Conservation (phyloP, 2,888 invertebrate species). For the Suillia variegata region DNA sequence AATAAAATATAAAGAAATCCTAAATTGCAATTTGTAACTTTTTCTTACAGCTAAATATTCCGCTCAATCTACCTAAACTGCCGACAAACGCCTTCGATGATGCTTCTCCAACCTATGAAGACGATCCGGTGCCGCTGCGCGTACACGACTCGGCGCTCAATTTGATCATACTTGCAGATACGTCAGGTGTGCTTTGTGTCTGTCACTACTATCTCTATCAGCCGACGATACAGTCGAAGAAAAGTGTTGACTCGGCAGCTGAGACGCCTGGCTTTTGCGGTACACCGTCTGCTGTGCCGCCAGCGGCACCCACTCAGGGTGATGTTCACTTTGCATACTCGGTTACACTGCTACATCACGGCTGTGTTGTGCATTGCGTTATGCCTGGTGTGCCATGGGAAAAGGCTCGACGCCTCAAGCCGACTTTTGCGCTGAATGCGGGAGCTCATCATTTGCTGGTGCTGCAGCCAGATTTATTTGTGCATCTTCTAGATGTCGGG, state of each 20-base stretch:
- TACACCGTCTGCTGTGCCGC: conserved; percentile 25
- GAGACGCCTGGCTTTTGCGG: conserved; percentile 25
- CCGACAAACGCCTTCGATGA: conserved; percentile 64
- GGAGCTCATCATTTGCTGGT: conserved; percentile 81
- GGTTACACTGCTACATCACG: conserved; percentile 80
- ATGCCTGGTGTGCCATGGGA: conserved; percentile 82
- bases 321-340: conserved; percentile 84
- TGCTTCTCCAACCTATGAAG: conserved; percentile 71
- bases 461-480: conserved; percentile 81
- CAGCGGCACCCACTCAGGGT: conserved; percentile 38
- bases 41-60: conserved; percentile 75
- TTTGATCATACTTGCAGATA: conserved; percentile 77
- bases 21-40: too few species aligned
- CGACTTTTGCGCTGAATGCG: conserved; percentile 77
- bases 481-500: conserved; percentile 84
- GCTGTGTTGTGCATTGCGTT: conserved; percentile 81
- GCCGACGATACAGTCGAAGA: conserved; percentile 65
- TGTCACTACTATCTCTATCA: conserved; percentile 87
- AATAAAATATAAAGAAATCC: too few species aligned
- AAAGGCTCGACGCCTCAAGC: conserved; percentile 75
- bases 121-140: conserved; percentile 78
- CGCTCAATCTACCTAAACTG: conserved; percentile 77
- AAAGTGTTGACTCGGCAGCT: conserved; percentile 50
- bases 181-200: conserved; percentile 74
- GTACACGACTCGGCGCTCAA: conserved; percentile 83